Conservation (phyloP, 2,797 vertebrate genomes). For the Molossus alvarezi region DNA sequence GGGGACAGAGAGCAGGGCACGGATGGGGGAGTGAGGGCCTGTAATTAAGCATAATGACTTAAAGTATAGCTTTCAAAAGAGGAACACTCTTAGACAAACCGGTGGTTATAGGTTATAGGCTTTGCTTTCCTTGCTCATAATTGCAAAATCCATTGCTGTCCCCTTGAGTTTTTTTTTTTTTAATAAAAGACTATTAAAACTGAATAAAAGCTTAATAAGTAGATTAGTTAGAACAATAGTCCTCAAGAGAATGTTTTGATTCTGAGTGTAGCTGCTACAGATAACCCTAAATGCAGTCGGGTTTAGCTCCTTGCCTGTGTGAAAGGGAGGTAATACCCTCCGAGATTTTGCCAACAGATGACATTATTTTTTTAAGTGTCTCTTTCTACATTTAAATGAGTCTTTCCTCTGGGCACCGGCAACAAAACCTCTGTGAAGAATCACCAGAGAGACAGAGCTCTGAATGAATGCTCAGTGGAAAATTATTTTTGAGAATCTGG, state of each 20-base stretch:
- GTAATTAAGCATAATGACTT: slow-evolving; percentile 81
- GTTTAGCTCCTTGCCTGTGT: slow-evolving; percentile 89
- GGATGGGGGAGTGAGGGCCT: not conserved
- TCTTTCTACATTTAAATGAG: slow-evolving; percentile 88
- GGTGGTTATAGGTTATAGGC: slow-evolving; percentile 85
- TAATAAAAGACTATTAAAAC: slow-evolving; percentile 88
- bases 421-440: slow-evolving; percentile 85
- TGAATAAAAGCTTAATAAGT: slow-evolving; percentile 91
- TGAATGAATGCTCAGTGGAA: slow-evolving; percentile 85
- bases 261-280: slow-evolving; percentile 86
- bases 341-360: slow-evolving; percentile 87
- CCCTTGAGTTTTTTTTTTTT: slow-evolving; percentile 86
- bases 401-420: slow-evolving; percentile 84
- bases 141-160: slow-evolving; percentile 88
- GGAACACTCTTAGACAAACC: slow-evolving; percentile 65
- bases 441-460: slow-evolving; percentile 81
- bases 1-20: not conserved
- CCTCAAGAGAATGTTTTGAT: slow-evolving; percentile 89
- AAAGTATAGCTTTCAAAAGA: slow-evolving; percentile 78
- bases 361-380: slow-evolving; percentile 86
- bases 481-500: slow-evolving; percentile 78
- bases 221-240: slow-evolving; percentile 91
- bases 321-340: slow-evolving; percentile 86
- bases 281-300: slow-evolving; percentile 91
- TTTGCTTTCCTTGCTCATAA: slow-evolving; percentile 86